phyloP scores from a whole-genome alignment of 2,113 vertebrate species.

The Hemichromis elongatus region DNA sequence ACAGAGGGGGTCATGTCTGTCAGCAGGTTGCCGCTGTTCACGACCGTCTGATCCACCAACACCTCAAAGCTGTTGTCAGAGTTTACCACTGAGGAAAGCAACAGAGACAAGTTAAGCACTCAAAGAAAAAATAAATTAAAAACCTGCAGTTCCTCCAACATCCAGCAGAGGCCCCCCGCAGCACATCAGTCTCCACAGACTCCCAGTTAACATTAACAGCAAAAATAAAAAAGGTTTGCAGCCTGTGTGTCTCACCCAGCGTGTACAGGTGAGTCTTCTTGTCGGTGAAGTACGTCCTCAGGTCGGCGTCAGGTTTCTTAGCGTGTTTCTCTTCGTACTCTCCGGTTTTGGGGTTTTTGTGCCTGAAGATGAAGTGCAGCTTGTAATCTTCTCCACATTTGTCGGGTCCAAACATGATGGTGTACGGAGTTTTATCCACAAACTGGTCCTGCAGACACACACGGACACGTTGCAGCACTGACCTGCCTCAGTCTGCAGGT shows the following conservation, averaged over 20 bases:
- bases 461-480: background rate
- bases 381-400: conserved; percentile 99
- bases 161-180: background rate
- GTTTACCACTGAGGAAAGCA: conserved; percentile 82
- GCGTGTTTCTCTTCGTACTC: conserved; percentile 93
- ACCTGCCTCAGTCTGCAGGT: background rate
- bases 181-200: background rate
- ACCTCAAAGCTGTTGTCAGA: conserved; percentile 96
- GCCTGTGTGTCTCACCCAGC: conserved; percentile 70
- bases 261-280: conserved; percentile 98
- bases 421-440: conserved; percentile 93
- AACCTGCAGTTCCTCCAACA: background rate
- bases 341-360: conserved; percentile 93
- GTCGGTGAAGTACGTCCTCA: conserved; percentile 92
- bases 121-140: background rate
- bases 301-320: conserved; percentile 89
- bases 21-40: conserved; percentile 90
- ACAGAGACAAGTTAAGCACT: background rate
- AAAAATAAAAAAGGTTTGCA: background rate
- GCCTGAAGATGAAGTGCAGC: conserved; percentile 97
- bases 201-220: background rate
- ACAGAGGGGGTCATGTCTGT: conserved; percentile 89
- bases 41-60: conserved; percentile 87
- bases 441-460: conserved; percentile 83
- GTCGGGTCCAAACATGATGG: conserved; percentile 98